Percentiles rank a stretch among this genome's conserved stretches.
These are phyloP conservation scores for Priocnemis perturbator DNA, from an alignment of 2,888 invertebrate species.

Conservation along the genomic window DNA sequence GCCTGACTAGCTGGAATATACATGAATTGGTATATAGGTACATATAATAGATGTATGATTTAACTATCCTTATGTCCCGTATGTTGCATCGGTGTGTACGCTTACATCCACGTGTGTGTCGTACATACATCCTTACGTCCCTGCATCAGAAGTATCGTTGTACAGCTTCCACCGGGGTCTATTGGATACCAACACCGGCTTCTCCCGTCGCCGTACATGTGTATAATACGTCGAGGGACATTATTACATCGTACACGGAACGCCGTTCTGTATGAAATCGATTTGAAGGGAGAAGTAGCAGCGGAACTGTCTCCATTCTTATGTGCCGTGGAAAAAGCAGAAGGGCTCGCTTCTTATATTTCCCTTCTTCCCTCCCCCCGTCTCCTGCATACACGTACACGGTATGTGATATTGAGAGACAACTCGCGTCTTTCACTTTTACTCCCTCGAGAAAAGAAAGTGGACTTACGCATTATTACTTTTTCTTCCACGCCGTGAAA, in stretches of 20 bases:
- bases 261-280: conserved; percentile 36
- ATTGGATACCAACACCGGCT: no score
- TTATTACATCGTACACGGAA: conserved; percentile 11
- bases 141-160: no score
- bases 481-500: no score
- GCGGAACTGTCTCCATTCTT: conserved; percentile 23
- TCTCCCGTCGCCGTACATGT: no score
- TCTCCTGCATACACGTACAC: not conserved
- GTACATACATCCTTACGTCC: not conserved
- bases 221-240: conserved; percentile 11
- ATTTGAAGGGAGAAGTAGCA: conserved; percentile 38
- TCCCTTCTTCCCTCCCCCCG: conserved; percentile 2
- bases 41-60: no score
- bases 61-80: no score
- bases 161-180: conserved; percentile 19
- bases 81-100: no score
- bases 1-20: no score
- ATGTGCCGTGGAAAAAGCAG: conserved; percentile 1
- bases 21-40: no score
- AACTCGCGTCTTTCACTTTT: not conserved
- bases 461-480: no score
- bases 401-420: no score
- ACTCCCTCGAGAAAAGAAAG: not conserved
- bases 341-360: not conserved
- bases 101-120: no score